Evolutionary conservation across 2,888 invertebrate genomes (phyloP).

Genomic region (Sarcophaga variegata): DNA sequence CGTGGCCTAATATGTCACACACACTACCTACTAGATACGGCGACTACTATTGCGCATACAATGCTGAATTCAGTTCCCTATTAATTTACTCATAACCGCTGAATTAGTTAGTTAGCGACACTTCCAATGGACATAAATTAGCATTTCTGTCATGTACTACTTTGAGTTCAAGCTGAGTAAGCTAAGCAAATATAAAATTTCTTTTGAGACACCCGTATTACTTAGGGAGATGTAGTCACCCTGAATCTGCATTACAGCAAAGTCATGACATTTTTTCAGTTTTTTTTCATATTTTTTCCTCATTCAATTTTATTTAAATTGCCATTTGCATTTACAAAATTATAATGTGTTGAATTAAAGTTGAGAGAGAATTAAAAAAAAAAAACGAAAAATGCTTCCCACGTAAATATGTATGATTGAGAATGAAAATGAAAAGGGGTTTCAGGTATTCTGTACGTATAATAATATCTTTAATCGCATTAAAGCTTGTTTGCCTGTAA

Average conservation of each 20-base stretch:
- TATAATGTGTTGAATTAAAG: conserved; percentile 42
- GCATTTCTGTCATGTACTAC: too few species aligned
- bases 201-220: too few species aligned
- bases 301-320: conserved; percentile 53
- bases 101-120: too few species aligned
- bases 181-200: too few species aligned
- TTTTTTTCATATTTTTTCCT: conserved; percentile 14
- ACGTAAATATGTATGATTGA: not conserved
- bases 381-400: not conserved
- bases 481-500: conserved; percentile 66
- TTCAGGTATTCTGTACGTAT: conserved; percentile 47
- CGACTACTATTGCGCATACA: too few species aligned
- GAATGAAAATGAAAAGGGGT: not conserved
- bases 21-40: too few species aligned
- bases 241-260: conserved; percentile 40
- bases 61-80: too few species aligned
- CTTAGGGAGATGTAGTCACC: too few species aligned
- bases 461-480: conserved; percentile 67
- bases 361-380: not conserved
- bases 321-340: conserved; percentile 66
- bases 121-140: too few species aligned
- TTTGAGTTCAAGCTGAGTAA: too few species aligned
- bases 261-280: conserved; percentile 68
- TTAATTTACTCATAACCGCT: too few species aligned
- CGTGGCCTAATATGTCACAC: too few species aligned